Percentiles rank a stretch among this genome's conserved stretches.
phyloP scores from a whole-genome alignment of 2,888 invertebrate species.

The Leptopterna dolabrata region DNA sequence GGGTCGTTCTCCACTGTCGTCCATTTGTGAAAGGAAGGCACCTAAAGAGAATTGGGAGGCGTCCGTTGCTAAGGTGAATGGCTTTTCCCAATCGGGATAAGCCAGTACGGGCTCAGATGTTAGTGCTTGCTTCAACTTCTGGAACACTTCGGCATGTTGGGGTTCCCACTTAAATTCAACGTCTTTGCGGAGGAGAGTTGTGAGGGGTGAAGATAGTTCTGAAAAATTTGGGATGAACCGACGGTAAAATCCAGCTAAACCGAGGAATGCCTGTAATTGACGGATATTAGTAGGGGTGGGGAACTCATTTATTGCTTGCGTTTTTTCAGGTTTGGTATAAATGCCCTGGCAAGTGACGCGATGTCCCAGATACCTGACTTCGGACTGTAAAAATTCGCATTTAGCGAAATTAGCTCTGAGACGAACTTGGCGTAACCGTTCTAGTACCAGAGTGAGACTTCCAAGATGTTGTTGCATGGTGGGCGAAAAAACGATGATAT shows the following conservation, averaged over 20 bases:
- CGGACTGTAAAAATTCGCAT: constrained; percentile 42
- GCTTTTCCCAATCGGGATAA: no score
- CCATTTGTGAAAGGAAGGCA: constrained; percentile 40
- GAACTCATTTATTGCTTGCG: constrained; percentile 7
- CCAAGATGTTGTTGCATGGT: constrained; percentile 24
- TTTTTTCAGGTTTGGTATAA: constrained; percentile 53
- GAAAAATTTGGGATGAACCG: constrained; percentile 66
- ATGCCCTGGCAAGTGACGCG: constrained; percentile 56
- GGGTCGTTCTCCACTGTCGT: constrained; percentile 3
- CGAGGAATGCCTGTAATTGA: constrained; percentile 64
- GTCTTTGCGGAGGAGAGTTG: constrained; percentile 57
- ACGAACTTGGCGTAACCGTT: constrained; percentile 29
- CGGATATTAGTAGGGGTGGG: constrained; percentile 9
- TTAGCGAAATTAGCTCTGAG: constrained; percentile 52
- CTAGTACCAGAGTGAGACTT: constrained; percentile 44
- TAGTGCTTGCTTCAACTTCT: constrained; percentile 54
- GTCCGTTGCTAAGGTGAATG: constrained; percentile 59
- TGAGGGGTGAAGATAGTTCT: constrained; percentile 60
- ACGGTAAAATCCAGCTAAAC: constrained; percentile 66
- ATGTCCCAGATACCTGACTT: constrained; percentile 57
- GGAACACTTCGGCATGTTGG: constrained; percentile 57
- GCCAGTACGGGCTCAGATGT: constrained; percentile 64
- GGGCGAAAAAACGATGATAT: constrained; percentile 58
- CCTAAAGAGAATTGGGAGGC: constrained; percentile 57
- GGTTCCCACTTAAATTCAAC: constrained; percentile 60